These are phyloP conservation scores for Pseudopleuronectes americanus DNA, from an alignment of 2,797 vertebrate genomes.

Conservation along the genomic window DNA sequence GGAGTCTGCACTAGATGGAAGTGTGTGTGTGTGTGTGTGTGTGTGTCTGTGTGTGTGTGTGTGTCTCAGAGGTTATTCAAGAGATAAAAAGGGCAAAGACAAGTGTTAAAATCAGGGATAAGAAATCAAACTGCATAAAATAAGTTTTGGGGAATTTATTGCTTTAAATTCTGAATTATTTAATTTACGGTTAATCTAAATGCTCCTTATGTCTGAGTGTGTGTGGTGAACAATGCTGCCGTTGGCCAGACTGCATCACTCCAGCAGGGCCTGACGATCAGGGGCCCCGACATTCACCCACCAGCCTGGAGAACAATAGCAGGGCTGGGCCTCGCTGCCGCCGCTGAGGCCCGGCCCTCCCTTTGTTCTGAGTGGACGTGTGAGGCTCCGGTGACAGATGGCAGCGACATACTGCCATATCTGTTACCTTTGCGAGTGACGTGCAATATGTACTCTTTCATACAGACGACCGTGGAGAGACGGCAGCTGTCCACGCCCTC, in stretches of 20 bases:
- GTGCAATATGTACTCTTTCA: slow-evolving; percentile 89
- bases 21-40: slow-evolving; percentile 13
- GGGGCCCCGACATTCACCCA: slow-evolving; percentile 72
- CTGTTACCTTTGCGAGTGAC: slow-evolving; percentile 91
- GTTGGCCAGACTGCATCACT: slow-evolving; percentile 38
- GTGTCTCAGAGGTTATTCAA: slow-evolving; percentile 36
- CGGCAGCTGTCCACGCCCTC: slow-evolving; percentile 88
- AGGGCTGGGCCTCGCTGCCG: slow-evolving; percentile 67
- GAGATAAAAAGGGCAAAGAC: slow-evolving; percentile 33
- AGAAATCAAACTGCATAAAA: slow-evolving; percentile 15
- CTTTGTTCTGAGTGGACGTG: slow-evolving; percentile 84
- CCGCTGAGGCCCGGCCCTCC: slow-evolving; percentile 66
- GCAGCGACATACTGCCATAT: slow-evolving; percentile 88
- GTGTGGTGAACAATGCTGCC: slow-evolving; percentile 45
- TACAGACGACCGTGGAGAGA: slow-evolving; percentile 86
- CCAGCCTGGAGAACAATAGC: slow-evolving; percentile 77
- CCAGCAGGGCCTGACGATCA: slow-evolving; percentile 55
- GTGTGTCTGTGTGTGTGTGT: slow-evolving; percentile 5
- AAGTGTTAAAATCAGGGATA: slow-evolving; percentile 29
- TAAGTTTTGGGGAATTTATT: too few relatives aligned
- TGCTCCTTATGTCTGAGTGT: not conserved
- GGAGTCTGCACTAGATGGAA: slow-evolving; percentile 45
- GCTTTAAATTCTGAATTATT: too few relatives aligned
- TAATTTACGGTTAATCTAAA: too few relatives aligned
- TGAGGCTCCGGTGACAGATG: slow-evolving; percentile 90